A percentile compares a stretch with the other conserved stretches of the same genome.
These are phyloP conservation scores for Falco columbarius DNA, from an alignment of 2,797 vertebrate genomes.

Conservation along the genomic window DNA sequence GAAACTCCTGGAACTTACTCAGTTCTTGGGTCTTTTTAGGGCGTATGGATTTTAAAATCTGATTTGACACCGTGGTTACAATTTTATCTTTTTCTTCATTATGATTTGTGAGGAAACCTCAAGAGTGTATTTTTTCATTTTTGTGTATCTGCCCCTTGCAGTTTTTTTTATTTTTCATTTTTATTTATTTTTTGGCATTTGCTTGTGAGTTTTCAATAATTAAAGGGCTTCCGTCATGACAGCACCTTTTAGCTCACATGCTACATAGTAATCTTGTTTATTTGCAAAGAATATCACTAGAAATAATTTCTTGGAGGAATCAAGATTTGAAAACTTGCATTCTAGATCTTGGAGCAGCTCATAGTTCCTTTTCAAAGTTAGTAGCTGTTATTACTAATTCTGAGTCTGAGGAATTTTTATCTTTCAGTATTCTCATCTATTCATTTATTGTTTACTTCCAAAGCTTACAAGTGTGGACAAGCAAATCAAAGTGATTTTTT, in stretches of 20 bases:
- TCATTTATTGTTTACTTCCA: not conserved
- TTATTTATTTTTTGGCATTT: not conserved
- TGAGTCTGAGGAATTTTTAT: not conserved
- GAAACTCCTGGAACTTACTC: not conserved
- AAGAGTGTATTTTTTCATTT: not conserved
- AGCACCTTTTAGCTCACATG: constrained; percentile 7
- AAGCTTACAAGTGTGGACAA: not conserved
- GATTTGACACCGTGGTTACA: not conserved
- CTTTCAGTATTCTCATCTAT: not conserved
- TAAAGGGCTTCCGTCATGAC: not conserved
- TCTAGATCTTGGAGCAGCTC: not conserved
- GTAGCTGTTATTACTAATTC: not conserved
- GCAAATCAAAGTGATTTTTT: not conserved
- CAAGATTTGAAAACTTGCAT: not conserved
- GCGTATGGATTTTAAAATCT: constrained; percentile 1
- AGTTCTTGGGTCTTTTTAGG: not conserved
- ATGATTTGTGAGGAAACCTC: not conserved
- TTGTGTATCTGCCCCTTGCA: not conserved
- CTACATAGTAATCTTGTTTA: not conserved
- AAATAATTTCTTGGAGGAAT: not conserved
- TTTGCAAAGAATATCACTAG: not conserved
- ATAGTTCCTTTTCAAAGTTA: not conserved
- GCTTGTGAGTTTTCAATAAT: constrained; percentile 35
- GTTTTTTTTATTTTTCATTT: not conserved
- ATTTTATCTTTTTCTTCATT: not conserved